phyloP scores from a whole-genome alignment of 2,797 vertebrate genomes.

The Okamejei kenojei region DNA sequence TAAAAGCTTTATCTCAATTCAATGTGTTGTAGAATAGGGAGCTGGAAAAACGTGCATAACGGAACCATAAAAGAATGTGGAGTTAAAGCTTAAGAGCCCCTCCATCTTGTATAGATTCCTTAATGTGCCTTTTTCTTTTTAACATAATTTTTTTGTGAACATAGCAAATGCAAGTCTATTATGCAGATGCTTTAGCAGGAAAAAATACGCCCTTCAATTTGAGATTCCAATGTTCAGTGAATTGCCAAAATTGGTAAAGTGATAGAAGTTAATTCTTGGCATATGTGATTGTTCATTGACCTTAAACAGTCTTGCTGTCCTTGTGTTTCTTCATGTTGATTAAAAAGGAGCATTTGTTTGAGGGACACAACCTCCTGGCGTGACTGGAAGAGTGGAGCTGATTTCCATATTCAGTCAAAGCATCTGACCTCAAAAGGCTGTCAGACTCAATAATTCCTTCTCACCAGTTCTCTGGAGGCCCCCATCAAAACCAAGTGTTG shows the following conservation, averaged over 20 bases:
- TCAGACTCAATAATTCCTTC: conserved; percentile 23
- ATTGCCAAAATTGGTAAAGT: not conserved
- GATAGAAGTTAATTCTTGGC: not conserved
- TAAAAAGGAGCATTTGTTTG: not conserved
- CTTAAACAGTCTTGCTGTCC: not conserved
- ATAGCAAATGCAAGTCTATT: not conserved
- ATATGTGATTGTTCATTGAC: not conserved
- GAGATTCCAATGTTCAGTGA: not conserved
- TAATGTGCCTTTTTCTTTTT: not conserved
- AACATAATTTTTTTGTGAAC: not conserved
- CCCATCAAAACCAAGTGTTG: not conserved
- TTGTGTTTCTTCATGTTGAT: not conserved
- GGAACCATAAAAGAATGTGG: not conserved
- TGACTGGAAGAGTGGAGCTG: not conserved
- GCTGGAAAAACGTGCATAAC: not conserved
- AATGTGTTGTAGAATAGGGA: not conserved
- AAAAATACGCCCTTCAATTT: not conserved
- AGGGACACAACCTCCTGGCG: not conserved
- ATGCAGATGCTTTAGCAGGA: not conserved
- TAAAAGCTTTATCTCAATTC: not conserved
- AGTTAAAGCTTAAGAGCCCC: not conserved
- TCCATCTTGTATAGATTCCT: not conserved
- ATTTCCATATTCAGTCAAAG: not conserved
- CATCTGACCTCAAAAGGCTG: not conserved
- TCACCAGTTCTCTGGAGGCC: not conserved